Percentiles rank a stretch among this genome's conserved stretches.
Conservation (phyloP, 2,113 vertebrate genomes). For the Podarcis muralis region DNA sequence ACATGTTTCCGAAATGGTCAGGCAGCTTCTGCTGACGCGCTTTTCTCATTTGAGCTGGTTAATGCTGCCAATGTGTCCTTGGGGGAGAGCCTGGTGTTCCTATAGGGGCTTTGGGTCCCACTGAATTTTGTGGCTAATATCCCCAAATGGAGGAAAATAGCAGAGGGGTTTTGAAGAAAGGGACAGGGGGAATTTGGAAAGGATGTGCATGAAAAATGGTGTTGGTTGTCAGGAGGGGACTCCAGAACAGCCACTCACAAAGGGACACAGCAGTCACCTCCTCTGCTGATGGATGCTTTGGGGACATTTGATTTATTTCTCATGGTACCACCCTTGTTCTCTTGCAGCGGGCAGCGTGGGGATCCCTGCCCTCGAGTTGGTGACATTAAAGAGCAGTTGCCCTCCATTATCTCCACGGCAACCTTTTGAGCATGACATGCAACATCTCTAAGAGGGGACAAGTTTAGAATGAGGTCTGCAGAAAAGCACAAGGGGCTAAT, state of each 20-base stretch:
- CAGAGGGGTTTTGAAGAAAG: background rate
- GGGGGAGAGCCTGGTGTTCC: background rate
- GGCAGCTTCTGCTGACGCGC: slow-evolving; percentile 24
- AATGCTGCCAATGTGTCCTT: slow-evolving; percentile 45
- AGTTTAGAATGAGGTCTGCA: background rate
- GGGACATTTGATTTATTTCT: background rate
- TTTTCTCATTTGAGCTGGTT: slow-evolving; percentile 66
- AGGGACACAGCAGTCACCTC: background rate
- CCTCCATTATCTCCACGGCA: background rate
- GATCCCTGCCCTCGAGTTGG: background rate
- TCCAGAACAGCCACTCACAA: background rate
- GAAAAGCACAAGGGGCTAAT: background rate
- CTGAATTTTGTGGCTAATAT: no score
- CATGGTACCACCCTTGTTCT: background rate
- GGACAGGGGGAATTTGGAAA: background rate
- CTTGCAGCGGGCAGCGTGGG: no score
- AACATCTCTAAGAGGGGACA: background rate
- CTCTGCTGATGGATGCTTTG: background rate
- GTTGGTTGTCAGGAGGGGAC: background rate
- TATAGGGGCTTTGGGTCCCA: background rate
- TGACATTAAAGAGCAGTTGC: background rate
- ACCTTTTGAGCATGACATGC: background rate
- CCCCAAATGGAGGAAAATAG: background rate
- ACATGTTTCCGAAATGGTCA: slow-evolving; percentile 66
- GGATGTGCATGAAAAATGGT: background rate